Base-by-base conservation (phyloP, 2,888 invertebrate genomes). In the Diabrotica balteata region DNA sequence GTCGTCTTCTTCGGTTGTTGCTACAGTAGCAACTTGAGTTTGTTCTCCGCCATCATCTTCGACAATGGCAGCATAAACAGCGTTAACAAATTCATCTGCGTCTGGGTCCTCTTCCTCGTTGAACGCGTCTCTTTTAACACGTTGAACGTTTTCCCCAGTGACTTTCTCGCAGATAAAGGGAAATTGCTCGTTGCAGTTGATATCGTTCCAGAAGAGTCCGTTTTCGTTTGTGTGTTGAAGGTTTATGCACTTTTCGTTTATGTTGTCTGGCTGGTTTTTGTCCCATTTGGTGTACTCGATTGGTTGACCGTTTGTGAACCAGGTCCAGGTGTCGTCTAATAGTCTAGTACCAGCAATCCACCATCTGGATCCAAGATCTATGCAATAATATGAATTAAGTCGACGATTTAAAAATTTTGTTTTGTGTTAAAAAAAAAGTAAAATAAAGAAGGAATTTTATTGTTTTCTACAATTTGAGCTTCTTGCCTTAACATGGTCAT, bases 341-440 rank as follows among this genome's bases (percentile, higher is more conserved):
- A 66, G 32, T 59, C 63, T 59, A 43, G 66, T 52, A 7, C 66
- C 69, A 32, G 69, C 62, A 11, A 57, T 60, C 69, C 69, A 69
- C 59, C 54, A 69, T 7, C 32, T 52, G 4, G n/a, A 47, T 8
- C 47, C 60, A 44, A 52, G 49, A 51, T 65, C 69, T 69, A 49
- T 7, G 10, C 32, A 62, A 32, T 32, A 32, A 4, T 32, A 2
- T 32, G 4, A 32, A 0, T 32, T 32, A 2, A 32, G 17, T 17
- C 2, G 17, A 17, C 2, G 17, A 17, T 17, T 17, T 17, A 17
- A 17, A 17, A 17, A 17, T 1, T 1, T 17, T 17, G 17, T 17
- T 17, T n/a, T n/a, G n/a, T n/a, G n/a, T n/a, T n/a, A n/a, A n/a
- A n/a, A n/a, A n/a, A n/a, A n/a, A n/a, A n/a, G n/a, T n/a, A n/a